Base-by-base conservation (phyloP, 2,797 vertebrate species). In the Enteromius afrohamiltoni region DNA sequence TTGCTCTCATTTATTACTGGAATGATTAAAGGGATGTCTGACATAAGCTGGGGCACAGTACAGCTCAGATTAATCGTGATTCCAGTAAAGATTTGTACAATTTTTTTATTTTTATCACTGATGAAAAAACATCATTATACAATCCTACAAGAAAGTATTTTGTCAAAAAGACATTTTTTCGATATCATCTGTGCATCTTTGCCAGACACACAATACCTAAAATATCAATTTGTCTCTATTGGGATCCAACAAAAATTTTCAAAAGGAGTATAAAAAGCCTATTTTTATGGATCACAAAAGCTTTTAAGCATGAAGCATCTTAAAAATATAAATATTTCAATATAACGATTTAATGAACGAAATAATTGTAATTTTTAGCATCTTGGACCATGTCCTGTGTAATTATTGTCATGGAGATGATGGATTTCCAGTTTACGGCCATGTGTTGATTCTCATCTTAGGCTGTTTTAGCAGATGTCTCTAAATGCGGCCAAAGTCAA, bases 321-420 rank as follows among this genome's bases (percentile, higher is more conserved):
- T 31, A 51, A 49, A 31, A 29, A 4, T 51, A 34, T 23, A 26
- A 23, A 58, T 51, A 53, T 34, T 34, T 6, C 1, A 53, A 37
- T 75, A 34, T 51, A 3, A 73, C 47, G 10, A 71, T 58, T 31
- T 60, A 31, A 21, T 16, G 23, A 6, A 31, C 3, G 3, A n/a
- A n/a, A 55, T 55, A 42, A 11, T 42, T 42, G 40, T 79, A 51
- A 62, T 31, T 79, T 53, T 69, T 34, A 26, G 3, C 7, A 51
- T 64, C 42, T 64, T 11, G 9, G 21, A 64, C 6, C 21, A 65
- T 51, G 42, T 65, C 42, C 1, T 65, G 14, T 92, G 79, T 93
- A 90, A 91, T 91, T 90, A 89, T 71, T 42, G 64, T 3, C 31
- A 37, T 21, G 1, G 3, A 62, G 42, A 82, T 81, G 55, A 81